Percentiles rank a stretch among this genome's conserved stretches.
phyloP scores from a whole-genome alignment of 2,888 invertebrate species.

The Oligia latruncula region DNA sequence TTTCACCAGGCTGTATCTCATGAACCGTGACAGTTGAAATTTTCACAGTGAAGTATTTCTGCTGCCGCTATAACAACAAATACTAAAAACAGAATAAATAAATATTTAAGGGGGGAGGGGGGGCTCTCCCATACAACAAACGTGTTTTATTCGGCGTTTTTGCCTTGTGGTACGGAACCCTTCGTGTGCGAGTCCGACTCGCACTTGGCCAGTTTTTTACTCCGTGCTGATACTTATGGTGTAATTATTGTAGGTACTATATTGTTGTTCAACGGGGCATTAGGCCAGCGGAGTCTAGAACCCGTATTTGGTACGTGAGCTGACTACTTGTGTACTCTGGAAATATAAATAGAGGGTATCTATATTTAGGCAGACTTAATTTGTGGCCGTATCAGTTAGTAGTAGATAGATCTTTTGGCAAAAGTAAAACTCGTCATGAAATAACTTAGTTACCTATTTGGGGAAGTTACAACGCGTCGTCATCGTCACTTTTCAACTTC shows the following conservation, averaged over 20 bases:
- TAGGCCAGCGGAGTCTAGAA: slow-evolving; percentile 22
- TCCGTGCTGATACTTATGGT: slow-evolving; percentile 32
- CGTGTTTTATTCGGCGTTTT: no score
- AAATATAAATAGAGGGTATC: background rate
- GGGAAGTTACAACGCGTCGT: background rate
- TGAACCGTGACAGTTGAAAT: no score
- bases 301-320: slow-evolving; percentile 24
- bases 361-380: background rate
- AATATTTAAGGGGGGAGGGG: no score
- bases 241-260: slow-evolving; percentile 43
- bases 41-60: no score
- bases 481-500: background rate
- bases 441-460: background rate
- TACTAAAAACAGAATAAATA: no score
- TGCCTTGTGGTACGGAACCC: no score
- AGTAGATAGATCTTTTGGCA: background rate
- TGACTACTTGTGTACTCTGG: background rate
- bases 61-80: no score
- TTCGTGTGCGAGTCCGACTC: no score
- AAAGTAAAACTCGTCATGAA: background rate
- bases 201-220: slow-evolving; percentile 13
- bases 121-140: no score
- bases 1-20: no score
- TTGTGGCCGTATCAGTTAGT: background rate
- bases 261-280: slow-evolving; percentile 39